Evolutionary conservation across 2,888 invertebrate genomes (phyloP).

Genomic region (Rhorus exstirpatorius): DNA sequence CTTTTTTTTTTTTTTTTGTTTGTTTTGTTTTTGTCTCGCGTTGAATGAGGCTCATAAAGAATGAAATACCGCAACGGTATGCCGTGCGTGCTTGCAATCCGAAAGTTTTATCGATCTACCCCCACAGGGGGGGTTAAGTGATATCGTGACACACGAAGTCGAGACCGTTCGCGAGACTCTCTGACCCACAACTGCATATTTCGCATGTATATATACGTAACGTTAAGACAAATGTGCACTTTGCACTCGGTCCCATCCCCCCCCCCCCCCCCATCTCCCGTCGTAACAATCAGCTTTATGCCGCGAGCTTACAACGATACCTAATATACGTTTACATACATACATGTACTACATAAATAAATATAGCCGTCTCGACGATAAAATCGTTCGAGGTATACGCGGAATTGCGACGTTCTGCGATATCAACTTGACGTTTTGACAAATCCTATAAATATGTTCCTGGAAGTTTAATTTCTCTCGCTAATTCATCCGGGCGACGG

Average conservation of each 20-base stretch:
- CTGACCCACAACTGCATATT: conserved; percentile 66
- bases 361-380: conserved; percentile 47
- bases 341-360: neutral
- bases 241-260: conserved; percentile 51
- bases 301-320: conserved; percentile 13
- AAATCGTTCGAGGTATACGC: conserved; percentile 60
- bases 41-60: neutral
- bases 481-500: conserved; percentile 8
- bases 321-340: conserved; percentile 12
- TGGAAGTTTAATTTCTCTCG: conserved; percentile 34
- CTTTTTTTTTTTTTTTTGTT: neutral
- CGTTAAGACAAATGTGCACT: conserved; percentile 69
- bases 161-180: conserved; percentile 71
- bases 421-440: conserved; percentile 29
- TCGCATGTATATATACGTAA: conserved; percentile 59
- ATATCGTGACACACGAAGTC: conserved; percentile 77
- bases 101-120: conserved; percentile 79
- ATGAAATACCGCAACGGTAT: conserved; percentile 24
- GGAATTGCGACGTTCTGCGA: conserved; percentile 51
- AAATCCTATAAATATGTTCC: conserved; percentile 31
- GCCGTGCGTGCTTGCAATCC: conserved; percentile 71
- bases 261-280: conserved; percentile 7
- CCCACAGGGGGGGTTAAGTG: conserved; percentile 75
- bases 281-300: conserved; percentile 32
- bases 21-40: conserved; percentile 12